These are phyloP conservation scores for Aphelenchoides fujianensis DNA, from an alignment of 1,140 invertebrate species.

Conservation along the genomic window DNA sequence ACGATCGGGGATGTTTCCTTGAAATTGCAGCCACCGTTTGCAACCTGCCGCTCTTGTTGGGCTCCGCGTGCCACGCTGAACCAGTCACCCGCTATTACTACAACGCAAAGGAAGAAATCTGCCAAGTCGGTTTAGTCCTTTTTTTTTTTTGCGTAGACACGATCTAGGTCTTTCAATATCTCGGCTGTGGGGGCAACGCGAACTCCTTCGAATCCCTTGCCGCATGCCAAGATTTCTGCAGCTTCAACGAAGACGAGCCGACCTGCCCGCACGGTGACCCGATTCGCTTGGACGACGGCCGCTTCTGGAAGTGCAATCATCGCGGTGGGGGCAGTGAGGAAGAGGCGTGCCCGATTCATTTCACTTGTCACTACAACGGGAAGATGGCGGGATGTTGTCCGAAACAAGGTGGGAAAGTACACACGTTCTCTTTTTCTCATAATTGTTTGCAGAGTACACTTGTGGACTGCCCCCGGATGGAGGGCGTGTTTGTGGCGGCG, in stretches of 20 bases:
- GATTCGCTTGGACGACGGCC: constrained; percentile 29
- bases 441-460: constrained; percentile 38
- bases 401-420: no score
- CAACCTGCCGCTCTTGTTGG: background rate
- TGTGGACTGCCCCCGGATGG: constrained; percentile 26
- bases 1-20: no score
- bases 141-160: no score
- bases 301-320: constrained; percentile 37
- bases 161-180: no score
- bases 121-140: no score
- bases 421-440: no score
- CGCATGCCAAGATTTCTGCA: constrained; percentile 33
- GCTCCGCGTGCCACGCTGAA: constrained; percentile 9
- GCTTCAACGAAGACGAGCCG: constrained; percentile 36
- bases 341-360: constrained; percentile 37
- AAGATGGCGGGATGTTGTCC: no score
- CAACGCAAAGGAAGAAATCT: constrained; percentile 32
- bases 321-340: background rate
- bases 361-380: constrained; percentile 42
- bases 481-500: constrained; percentile 26
- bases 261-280: constrained; percentile 35
- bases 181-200: constrained; percentile 49
- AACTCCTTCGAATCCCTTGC: constrained; percentile 36
- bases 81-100: constrained; percentile 42
- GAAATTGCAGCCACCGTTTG: no score